Percentiles rank a stretch among this genome's conserved stretches.
Evolutionary conservation across 2,113 vertebrate genomes (phyloP).

Genomic region (Lophura nycthemera): DNA sequence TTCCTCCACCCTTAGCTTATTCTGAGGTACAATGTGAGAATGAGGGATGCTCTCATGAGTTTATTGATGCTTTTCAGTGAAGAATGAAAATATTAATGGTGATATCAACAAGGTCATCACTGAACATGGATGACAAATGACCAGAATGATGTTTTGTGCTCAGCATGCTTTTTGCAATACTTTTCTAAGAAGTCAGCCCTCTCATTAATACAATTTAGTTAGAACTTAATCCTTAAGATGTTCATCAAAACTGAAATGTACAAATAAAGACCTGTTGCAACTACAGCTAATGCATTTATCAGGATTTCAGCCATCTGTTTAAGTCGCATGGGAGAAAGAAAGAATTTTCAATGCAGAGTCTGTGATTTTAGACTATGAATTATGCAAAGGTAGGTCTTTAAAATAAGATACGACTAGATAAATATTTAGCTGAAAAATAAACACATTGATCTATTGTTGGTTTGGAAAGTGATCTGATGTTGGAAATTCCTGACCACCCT

Average conservation of each 20-base stretch:
- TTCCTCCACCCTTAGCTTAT: slow-evolving; percentile 17
- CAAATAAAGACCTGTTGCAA: neutral
- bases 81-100: slow-evolving; percentile 21
- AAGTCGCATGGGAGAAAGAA: neutral
- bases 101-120: neutral
- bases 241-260: neutral
- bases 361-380: neutral
- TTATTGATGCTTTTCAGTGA: neutral
- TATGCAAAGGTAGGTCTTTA: neutral
- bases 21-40: neutral
- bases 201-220: neutral
- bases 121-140: neutral
- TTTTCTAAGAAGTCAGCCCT: neutral
- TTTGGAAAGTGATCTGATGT: neutral
- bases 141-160: neutral
- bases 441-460: neutral
- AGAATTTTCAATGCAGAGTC: neutral
- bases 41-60: rapidly evolving
- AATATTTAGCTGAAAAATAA: neutral
- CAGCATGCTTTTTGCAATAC: neutral
- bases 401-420: neutral
- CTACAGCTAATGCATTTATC: neutral
- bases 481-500: neutral
- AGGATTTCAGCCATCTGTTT: neutral
- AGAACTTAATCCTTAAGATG: neutral